These are phyloP conservation scores for Tipula unca DNA, from an alignment of 2,888 invertebrate genomes.

Conservation along the genomic window DNA sequence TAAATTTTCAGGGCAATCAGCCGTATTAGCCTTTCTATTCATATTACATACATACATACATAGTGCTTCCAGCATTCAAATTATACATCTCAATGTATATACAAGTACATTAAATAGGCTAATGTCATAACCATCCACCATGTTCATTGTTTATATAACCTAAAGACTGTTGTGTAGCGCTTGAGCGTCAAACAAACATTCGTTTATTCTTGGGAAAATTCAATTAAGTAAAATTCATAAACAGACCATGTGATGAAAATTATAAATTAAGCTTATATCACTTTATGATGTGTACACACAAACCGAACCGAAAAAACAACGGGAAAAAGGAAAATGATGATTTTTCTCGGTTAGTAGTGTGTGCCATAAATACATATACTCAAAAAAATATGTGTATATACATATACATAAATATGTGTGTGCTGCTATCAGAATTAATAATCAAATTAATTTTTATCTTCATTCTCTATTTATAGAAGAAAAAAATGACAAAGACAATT, in stretches of 20 bases:
- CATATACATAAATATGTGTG: not conserved
- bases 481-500: not conserved
- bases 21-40: not conserved
- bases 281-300: not conserved
- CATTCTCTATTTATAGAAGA: not conserved
- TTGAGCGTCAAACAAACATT: not conserved
- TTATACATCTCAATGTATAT: not conserved
- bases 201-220: not conserved
- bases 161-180: not conserved
- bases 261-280: not conserved
- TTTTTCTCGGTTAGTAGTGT: not conserved
- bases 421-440: not conserved
- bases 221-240: not conserved
- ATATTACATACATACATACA: not conserved
- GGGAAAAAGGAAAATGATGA: not conserved
- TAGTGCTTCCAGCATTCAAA: not conserved
- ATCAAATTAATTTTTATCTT: constrained; percentile 8
- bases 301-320: not conserved
- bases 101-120: not conserved
- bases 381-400: not conserved
- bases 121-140: not conserved
- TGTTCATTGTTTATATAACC: not conserved
- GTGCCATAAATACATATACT: not conserved
- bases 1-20: not conserved
- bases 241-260: not conserved